Percentiles rank a stretch among this genome's conserved stretches.
These are phyloP conservation scores for Eriocheir sinensis DNA, from an alignment of 1,140 invertebrate genomes.

Conservation along the genomic window DNA sequence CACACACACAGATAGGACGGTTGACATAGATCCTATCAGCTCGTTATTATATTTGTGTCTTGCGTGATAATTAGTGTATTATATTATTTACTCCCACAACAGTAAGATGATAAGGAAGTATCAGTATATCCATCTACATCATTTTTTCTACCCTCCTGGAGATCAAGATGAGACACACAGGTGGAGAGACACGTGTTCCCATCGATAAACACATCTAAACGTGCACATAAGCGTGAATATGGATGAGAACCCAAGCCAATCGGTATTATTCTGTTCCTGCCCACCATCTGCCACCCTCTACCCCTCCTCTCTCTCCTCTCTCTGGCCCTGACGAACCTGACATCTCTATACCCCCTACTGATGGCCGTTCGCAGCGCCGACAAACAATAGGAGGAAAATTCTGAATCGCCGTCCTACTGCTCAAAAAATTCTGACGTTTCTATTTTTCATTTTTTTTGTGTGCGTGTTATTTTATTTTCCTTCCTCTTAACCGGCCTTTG, in stretches of 20 bases:
- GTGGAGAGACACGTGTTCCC: background rate
- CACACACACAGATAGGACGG: too few relatives aligned
- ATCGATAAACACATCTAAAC: background rate
- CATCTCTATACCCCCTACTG: background rate
- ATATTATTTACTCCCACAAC: background rate
- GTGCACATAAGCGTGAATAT: background rate
- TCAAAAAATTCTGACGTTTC: background rate
- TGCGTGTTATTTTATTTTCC: background rate
- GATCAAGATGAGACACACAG: background rate
- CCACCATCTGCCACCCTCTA: background rate
- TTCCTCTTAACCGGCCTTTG: background rate
- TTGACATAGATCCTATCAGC: background rate
- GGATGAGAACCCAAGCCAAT: background rate
- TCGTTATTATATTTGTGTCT: background rate
- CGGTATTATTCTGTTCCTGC: constrained; percentile 8
- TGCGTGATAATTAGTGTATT: background rate
- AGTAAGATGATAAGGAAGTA: background rate
- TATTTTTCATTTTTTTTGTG: too few relatives aligned
- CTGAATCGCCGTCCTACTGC: background rate
- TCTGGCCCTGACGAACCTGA: background rate
- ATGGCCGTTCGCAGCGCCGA: background rate
- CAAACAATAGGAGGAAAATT: background rate
- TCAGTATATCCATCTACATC: background rate
- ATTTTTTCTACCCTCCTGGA: background rate
- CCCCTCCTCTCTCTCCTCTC: background rate